Percentiles rank a stretch among this genome's conserved stretches.
These are phyloP conservation scores for Hipposideros larvatus DNA, from an alignment of 2,797 vertebrate species.

Conservation along the genomic window DNA sequence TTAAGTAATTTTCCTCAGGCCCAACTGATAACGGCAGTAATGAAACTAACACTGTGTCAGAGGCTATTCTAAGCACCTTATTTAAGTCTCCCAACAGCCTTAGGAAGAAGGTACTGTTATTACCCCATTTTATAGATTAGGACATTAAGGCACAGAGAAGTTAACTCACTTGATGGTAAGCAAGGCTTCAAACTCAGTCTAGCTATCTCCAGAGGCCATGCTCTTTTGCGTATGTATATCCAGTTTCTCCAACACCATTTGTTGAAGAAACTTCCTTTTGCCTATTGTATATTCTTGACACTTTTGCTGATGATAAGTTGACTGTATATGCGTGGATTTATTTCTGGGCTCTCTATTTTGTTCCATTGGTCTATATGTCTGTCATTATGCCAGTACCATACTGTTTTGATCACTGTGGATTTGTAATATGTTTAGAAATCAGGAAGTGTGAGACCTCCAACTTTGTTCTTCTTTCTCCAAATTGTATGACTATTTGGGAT, in stretches of 20 bases:
- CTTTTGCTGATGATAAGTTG: background rate
- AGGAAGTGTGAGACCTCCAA: background rate
- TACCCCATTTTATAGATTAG: slow-evolving; percentile 14
- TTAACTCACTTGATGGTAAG: background rate
- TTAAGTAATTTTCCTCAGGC: background rate
- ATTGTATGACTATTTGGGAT: background rate
- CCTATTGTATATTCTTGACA: background rate
- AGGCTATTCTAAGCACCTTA: background rate
- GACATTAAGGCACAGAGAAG: background rate
- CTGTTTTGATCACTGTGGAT: slow-evolving; percentile 10
- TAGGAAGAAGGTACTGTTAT: background rate
- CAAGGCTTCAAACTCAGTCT: background rate
- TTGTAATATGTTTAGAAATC: slow-evolving; percentile 47
- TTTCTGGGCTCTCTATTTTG: background rate
- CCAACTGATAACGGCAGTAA: background rate
- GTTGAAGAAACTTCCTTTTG: background rate
- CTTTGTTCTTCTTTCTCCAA: slow-evolving; percentile 38
- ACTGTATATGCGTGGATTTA: background rate
- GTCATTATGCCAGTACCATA: background rate
- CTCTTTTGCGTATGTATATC: background rate
- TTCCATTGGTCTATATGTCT: background rate
- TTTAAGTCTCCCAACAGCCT: background rate
- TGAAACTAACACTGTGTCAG: background rate
- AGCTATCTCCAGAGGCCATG: background rate
- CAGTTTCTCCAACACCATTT: background rate